Percentiles rank a stretch among this genome's conserved stretches.
Evolutionary conservation across 37 sponge, comb jelly and placozoan genomes (phyloP).

Genomic region (Eunapius fragilis): DNA sequence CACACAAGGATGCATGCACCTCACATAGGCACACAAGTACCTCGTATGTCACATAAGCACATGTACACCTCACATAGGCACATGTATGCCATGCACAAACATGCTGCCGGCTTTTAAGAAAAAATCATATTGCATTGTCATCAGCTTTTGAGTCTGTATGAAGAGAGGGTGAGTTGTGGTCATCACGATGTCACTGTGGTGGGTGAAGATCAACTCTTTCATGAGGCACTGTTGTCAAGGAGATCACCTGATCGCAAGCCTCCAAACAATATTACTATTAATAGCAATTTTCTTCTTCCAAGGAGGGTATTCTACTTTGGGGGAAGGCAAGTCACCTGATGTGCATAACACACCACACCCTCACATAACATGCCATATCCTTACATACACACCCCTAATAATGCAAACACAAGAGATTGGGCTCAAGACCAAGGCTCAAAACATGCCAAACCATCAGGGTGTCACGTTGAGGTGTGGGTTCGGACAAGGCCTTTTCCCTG

Average conservation of each 20-base stretch:
- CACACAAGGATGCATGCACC: too few relatives aligned
- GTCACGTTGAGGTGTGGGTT: not conserved
- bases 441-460: not conserved
- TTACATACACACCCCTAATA: not conserved
- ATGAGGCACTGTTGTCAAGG: not conserved
- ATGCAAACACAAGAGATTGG: not conserved
- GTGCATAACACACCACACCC: not conserved
- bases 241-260: not conserved
- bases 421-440: not conserved
- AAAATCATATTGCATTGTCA: too few relatives aligned
- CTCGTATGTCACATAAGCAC: too few relatives aligned
- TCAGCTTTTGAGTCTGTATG: conserved; percentile 26
- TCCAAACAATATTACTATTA: not conserved
- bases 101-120: too few relatives aligned
- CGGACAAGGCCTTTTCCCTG: not conserved
- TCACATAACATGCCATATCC: not conserved
- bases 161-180: conserved; percentile 23
- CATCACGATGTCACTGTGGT: conserved; percentile 3
- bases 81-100: too few relatives aligned
- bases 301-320: conserved; percentile 19
- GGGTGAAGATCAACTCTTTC: conserved; percentile 4
- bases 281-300: conserved; percentile 6
- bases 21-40: too few relatives aligned
- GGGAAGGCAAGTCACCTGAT: not conserved
- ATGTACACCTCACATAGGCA: too few relatives aligned